These are phyloP conservation scores for Rhynchophorus ferrugineus DNA, from an alignment of 1,140 invertebrate species.

Conservation along the genomic window DNA sequence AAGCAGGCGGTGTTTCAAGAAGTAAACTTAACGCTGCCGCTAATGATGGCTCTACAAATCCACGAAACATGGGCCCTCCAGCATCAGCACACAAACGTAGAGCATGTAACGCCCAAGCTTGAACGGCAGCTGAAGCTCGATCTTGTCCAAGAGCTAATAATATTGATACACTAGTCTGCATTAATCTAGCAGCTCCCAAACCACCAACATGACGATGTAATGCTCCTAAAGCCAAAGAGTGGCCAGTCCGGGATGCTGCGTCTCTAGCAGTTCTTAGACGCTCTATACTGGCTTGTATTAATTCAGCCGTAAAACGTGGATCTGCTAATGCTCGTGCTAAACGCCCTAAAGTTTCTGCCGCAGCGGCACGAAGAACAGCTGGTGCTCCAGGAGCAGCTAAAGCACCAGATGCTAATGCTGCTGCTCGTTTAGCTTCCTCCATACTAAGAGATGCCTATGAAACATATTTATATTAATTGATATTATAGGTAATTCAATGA, in stretches of 20 bases:
- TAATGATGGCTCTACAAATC: slow-evolving; percentile 91
- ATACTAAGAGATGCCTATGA: slow-evolving; percentile 13
- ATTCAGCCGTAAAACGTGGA: slow-evolving; percentile 80
- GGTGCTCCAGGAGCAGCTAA: slow-evolving; percentile 13
- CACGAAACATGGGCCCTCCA: slow-evolving; percentile 95
- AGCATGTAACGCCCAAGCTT: slow-evolving; percentile 95
- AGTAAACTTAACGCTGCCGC: slow-evolving; percentile 83
- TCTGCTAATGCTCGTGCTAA: slow-evolving; percentile 82
- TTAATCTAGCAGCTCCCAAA: slow-evolving; percentile 85
- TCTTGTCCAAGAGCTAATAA: slow-evolving; percentile 91
- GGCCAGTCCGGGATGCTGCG: slow-evolving; percentile 81
- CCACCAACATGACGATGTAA: slow-evolving; percentile 85
- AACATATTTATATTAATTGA: not conserved
- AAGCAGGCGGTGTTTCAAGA: slow-evolving; percentile 78
- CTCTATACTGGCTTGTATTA: slow-evolving; percentile 88
- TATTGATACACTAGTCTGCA: slow-evolving; percentile 90
- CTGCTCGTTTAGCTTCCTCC: slow-evolving; percentile 12
- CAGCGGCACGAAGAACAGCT: slow-evolving; percentile 41
- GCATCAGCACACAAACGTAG: slow-evolving; percentile 93
- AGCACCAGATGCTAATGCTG: slow-evolving; percentile 10
- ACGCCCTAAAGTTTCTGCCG: slow-evolving; percentile 80
- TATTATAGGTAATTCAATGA: not conserved
- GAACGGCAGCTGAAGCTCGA: slow-evolving; percentile 77
- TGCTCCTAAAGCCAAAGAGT: slow-evolving; percentile 87
- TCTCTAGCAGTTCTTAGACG: slow-evolving; percentile 80